Conservation (phyloP, 2,113 vertebrate species). For the Boleophthalmus pectinirostris region DNA sequence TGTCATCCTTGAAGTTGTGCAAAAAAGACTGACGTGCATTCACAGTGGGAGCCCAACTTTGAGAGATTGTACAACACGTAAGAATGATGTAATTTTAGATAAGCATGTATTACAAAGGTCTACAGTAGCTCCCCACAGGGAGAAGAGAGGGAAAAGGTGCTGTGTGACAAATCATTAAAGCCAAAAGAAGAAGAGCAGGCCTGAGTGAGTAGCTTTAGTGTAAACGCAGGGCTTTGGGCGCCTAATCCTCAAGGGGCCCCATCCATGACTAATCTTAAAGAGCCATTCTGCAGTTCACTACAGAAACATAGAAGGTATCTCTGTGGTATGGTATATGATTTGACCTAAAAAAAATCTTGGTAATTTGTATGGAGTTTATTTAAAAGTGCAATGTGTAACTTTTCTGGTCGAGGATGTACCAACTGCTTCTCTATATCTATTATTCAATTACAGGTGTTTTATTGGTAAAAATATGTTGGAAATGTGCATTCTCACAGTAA, state of each 20-base stretch:
- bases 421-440: no score
- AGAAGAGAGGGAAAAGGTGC: background rate
- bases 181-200: slow-evolving; percentile 7
- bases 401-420: no score
- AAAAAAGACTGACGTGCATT: slow-evolving; percentile 8
- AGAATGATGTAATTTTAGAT: background rate
- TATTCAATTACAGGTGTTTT: no score
- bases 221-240: slow-evolving; percentile 1
- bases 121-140: background rate
- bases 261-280: slow-evolving; percentile 9
- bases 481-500: no score
- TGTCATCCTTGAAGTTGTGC: slow-evolving; percentile 14
- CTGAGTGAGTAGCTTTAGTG: slow-evolving; percentile 23
- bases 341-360: background rate
- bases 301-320: background rate
- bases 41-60: background rate
- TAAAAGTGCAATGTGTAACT: no score
- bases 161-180: slow-evolving; percentile 18
- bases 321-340: background rate
- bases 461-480: no score
- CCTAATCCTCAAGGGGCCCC: slow-evolving; percentile 11
- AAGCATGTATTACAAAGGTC: background rate
- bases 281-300: background rate
- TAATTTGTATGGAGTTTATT: background rate
- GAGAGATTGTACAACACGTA: slow-evolving; percentile 10